Evolutionary conservation across 2,113 vertebrate species (phyloP), one percentile per base, ranked within the genome.

Genomic region (Stigmatopora nigra): DNA sequence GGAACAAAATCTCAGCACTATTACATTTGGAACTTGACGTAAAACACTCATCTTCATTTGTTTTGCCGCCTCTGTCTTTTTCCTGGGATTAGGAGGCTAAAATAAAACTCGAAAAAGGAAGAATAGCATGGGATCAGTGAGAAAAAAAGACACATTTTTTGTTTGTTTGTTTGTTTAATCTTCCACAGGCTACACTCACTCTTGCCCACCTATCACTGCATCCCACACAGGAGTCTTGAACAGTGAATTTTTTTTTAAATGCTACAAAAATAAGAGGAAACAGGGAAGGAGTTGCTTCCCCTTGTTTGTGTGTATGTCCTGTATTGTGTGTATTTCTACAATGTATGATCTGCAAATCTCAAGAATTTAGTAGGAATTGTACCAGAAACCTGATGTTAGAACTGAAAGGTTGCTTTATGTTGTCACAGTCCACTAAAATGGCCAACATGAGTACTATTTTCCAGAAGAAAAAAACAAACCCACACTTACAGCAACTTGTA

Each of bases 201-300:
- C 57, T 19, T 36, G 10, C 36, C 36, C 58, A 45, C 59, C 84
- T 87, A 73, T 88, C 84, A 84, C 86, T 82, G 82, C 77, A 66
- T 84, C 80, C 82, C 87, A 83, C 84, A 77, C 78, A 81, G 80
- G 82, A 90, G 86, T 88, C 83, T 82, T 87, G 82, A 84, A 90
- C 88, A 86, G 84, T 86, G 87, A 88, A 88, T 84, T 88, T 56
- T n/a, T 52, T 55, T 64, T 87, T 90, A 90, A 90, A 91, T 82
- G 87, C 89, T 89, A 90, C 90, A 91, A 91, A 91, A 91, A 91
- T 90, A 91, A 88, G 88, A 90, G 88, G 85, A 88, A 87, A 87
- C 71, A 5, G 69, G 72, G 73, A 84, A 83, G 69, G 68, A 79
- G 81, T 83, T 82, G 75, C 72, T 77, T 80, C 79, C 80, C 83